Evolutionary conservation across 2,797 vertebrate species (phyloP).

Genomic region (Setipinna tenuifilis): DNA sequence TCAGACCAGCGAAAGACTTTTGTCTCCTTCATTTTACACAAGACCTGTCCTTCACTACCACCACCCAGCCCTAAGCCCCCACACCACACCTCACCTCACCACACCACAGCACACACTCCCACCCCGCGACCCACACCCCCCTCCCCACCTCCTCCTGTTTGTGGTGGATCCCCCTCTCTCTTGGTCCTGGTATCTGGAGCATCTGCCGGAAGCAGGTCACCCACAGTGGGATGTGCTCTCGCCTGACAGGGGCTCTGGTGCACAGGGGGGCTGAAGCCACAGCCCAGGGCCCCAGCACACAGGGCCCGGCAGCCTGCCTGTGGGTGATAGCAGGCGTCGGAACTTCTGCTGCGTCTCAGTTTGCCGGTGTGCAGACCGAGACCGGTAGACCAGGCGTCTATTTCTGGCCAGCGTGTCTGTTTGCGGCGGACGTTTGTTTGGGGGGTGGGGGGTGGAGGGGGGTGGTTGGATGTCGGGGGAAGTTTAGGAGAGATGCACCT

Average conservation of each 20-base stretch:
- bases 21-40: slow-evolving; percentile 71
- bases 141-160: slow-evolving; percentile 74
- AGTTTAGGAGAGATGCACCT: slow-evolving; percentile 31
- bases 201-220: slow-evolving; percentile 91
- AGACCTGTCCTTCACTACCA: slow-evolving; percentile 55
- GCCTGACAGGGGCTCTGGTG: slow-evolving; percentile 71
- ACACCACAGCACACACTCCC: background rate
- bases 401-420: slow-evolving; percentile 55
- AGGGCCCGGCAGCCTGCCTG: slow-evolving; percentile 64
- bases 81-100: slow-evolving; percentile 58
- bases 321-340: slow-evolving; percentile 62
- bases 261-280: slow-evolving; percentile 80
- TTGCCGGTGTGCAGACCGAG: slow-evolving; percentile 44
- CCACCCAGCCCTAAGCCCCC: slow-evolving; percentile 29
- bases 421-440: slow-evolving; percentile 32
- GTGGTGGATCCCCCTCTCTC: slow-evolving; percentile 79
- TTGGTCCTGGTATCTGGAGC: slow-evolving; percentile 80
- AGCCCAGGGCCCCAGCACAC: slow-evolving; percentile 74
- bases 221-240: slow-evolving; percentile 84
- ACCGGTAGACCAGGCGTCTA: slow-evolving; percentile 62
- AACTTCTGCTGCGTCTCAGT: slow-evolving; percentile 54
- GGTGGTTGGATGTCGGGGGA: background rate
- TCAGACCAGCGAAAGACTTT: too few species aligned
- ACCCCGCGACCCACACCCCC: slow-evolving; percentile 15
- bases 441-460: background rate